Conservation (phyloP, 2,797 vertebrate species). For the Microtus agrestis region DNA sequence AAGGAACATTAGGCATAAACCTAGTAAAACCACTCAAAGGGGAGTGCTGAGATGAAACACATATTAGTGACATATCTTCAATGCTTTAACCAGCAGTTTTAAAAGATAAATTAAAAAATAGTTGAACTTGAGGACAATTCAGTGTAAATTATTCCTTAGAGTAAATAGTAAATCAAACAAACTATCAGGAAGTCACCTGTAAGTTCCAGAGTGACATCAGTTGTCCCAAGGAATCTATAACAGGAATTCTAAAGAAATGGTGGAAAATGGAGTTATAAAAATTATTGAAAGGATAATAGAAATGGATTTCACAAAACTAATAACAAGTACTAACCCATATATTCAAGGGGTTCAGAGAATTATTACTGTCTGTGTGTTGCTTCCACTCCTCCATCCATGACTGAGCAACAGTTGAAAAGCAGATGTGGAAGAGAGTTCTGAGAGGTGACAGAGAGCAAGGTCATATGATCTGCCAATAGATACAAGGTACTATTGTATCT, state of each 20-base stretch:
- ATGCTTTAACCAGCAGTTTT: not conserved
- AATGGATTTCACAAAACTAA: not conserved
- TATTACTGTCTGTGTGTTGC: not conserved
- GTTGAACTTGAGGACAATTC: not conserved
- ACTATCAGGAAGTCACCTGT: not conserved
- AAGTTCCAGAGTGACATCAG: not conserved
- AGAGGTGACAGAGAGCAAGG: not conserved
- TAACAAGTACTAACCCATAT: not conserved
- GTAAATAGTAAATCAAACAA: not conserved
- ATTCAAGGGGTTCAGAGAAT: not conserved
- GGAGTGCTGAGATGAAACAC: not conserved
- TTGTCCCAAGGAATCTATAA: not conserved
- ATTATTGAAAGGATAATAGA: not conserved
- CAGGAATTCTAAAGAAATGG: not conserved
- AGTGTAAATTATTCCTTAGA: not conserved
- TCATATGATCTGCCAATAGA: not conserved
- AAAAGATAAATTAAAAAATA: not conserved
- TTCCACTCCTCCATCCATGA: fast-evolving
- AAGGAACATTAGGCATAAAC: not conserved
- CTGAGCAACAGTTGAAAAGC: not conserved
- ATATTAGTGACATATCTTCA: not conserved
- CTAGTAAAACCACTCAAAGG: not conserved
- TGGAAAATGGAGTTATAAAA: not conserved
- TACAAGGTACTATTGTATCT: not conserved
- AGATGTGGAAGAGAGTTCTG: not conserved